phyloP scores from a whole-genome alignment of 2,888 invertebrate species.

The Drosophila kambysellisi region DNA sequence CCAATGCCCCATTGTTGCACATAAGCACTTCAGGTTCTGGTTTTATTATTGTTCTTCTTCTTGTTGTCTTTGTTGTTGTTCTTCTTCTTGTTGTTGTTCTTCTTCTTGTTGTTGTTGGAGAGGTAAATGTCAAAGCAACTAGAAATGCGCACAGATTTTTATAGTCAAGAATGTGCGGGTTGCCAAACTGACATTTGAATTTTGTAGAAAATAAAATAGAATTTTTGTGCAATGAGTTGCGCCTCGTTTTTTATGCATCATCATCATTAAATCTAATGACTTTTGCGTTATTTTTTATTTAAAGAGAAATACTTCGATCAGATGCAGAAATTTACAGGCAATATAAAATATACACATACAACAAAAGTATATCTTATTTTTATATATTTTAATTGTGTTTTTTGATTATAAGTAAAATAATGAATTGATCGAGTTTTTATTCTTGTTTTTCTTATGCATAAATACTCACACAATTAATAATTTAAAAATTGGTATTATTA shows the following conservation, averaged over 20 bases:
- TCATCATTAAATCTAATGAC: background rate
- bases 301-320: background rate
- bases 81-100: conserved; percentile 3
- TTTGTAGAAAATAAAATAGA: background rate
- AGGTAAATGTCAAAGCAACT: conserved; percentile 40
- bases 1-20: conserved; percentile 49
- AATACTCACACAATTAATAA: too few relatives aligned
- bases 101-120: conserved; percentile 1
- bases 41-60: background rate
- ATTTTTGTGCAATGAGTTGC: background rate
- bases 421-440: accelerated
- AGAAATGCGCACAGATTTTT: conserved; percentile 36
- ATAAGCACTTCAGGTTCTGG: conserved; percentile 21
- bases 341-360: background rate
- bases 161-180: conserved; percentile 44
- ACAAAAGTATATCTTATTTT: background rate
- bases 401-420: too few relatives aligned
- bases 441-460: background rate
- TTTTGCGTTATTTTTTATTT: background rate
- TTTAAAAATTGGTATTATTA: background rate
- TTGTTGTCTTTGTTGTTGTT: conserved; percentile 1
- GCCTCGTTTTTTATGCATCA: background rate
- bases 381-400: background rate
- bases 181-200: conserved; percentile 44
- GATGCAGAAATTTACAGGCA: background rate